These are phyloP conservation scores for Maniola jurtina DNA, from an alignment of 1,140 invertebrate species.

Conservation along the genomic window DNA sequence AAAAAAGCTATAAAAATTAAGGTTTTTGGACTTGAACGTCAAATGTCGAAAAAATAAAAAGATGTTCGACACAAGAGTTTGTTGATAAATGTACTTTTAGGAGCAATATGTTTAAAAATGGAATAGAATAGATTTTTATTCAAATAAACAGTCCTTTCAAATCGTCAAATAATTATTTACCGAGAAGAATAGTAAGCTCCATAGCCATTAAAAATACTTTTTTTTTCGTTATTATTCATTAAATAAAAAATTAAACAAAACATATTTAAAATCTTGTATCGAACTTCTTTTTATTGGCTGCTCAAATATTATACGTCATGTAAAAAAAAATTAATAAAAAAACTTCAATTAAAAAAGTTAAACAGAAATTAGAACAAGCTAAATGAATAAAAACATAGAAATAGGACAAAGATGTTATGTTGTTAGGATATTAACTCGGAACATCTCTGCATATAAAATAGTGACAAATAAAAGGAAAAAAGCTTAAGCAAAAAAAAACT, in stretches of 20 bases:
- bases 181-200: not conserved
- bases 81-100: too few relatives aligned
- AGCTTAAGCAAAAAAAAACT: conserved; percentile 26
- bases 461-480: conserved; percentile 7
- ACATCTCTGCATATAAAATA: conserved; percentile 17
- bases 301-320: not conserved
- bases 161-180: too few relatives aligned
- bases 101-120: too few relatives aligned
- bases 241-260: not conserved
- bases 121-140: too few relatives aligned
- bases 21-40: too few relatives aligned
- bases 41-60: too few relatives aligned
- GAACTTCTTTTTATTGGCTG: not conserved
- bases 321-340: not conserved
- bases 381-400: not conserved
- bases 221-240: not conserved
- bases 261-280: not conserved
- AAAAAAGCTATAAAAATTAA: not conserved
- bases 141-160: too few relatives aligned
- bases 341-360: not conserved
- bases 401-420: not conserved
- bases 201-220: not conserved
- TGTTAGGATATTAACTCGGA: not conserved
- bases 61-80: too few relatives aligned
- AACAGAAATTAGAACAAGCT: conserved; percentile 5